Conservation (phyloP, 1,140 invertebrate genomes). For the Andrena cerasifolii region DNA sequence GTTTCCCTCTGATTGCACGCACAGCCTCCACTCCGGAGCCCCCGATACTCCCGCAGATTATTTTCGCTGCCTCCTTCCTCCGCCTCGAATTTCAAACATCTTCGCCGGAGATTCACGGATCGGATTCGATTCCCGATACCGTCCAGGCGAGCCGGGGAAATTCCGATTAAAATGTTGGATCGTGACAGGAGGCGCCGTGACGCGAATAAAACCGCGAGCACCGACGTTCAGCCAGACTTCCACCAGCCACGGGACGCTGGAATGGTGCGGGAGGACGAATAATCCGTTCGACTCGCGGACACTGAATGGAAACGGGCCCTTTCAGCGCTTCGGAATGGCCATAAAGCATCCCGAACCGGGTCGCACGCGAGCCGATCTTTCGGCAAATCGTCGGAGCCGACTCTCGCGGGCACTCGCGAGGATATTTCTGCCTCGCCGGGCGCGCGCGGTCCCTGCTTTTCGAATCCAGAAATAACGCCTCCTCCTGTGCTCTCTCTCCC, state of each 20-base stretch:
- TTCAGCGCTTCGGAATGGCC: not conserved
- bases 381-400: not conserved
- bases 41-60: slow-evolving; percentile 22
- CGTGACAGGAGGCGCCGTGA: not conserved
- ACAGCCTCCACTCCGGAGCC: slow-evolving; percentile 1
- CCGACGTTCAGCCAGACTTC: not conserved
- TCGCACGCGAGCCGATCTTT: not conserved
- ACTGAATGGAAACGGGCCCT: not conserved
- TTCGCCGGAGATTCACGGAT: no score
- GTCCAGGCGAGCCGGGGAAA: no score
- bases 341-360: not conserved
- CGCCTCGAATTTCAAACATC: not conserved
- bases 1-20: slow-evolving; percentile 22
- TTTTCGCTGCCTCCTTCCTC: not conserved
- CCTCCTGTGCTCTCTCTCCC: not conserved
- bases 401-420: not conserved
- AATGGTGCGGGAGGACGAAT: not conserved
- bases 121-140: not conserved
- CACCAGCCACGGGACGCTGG: not conserved
- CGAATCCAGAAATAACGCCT: slow-evolving; percentile 47
- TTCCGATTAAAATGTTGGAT: not conserved
- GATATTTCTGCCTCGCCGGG: slow-evolving; percentile 26
- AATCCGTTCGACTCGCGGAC: not conserved
- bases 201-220: not conserved
- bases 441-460: slow-evolving; percentile 11